A percentile compares a stretch with the other conserved stretches of the same genome.
Evolutionary conservation across 2,888 invertebrate species (phyloP).

Genomic region (Eumacrocentrus americanus): DNA sequence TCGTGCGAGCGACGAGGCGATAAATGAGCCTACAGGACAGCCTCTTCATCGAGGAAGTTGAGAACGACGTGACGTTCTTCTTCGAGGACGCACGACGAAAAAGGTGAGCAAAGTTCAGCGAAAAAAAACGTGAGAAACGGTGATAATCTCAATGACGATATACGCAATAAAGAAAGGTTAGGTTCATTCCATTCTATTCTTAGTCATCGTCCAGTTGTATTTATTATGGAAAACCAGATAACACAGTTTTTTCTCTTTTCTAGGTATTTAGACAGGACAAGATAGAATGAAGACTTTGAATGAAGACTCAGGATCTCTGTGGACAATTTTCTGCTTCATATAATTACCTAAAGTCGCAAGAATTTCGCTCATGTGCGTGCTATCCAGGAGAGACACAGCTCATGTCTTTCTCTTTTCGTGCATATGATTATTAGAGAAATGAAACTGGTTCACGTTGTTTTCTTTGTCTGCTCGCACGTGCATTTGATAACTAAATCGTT

Average conservation of each 20-base stretch:
- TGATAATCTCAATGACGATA: neutral
- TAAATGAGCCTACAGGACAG: slow-evolving; percentile 57
- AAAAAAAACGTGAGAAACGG: neutral
- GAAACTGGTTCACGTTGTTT: neutral
- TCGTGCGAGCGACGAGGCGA: slow-evolving; percentile 21
- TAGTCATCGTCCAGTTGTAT: neutral
- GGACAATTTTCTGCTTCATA: neutral
- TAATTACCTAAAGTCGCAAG: neutral
- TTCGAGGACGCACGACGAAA: slow-evolving; percentile 48
- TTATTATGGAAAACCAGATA: neutral
- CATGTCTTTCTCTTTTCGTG: neutral
- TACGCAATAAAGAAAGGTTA: neutral
- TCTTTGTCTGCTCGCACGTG: slow-evolving; percentile 8
- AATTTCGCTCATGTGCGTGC: neutral
- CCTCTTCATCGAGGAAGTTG: slow-evolving; percentile 55
- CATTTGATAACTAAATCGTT: slow-evolving; percentile 13
- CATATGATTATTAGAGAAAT: neutral
- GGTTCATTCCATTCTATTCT: slow-evolving; percentile 2
- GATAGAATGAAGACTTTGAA: too few species aligned
- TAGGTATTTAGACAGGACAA: too few species aligned
- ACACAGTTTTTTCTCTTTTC: neutral
- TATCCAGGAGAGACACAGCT: neutral
- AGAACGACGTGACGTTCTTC: slow-evolving; percentile 54
- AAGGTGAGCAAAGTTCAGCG: slow-evolving; percentile 43
- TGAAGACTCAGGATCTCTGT: too few species aligned